phyloP scores from a whole-genome alignment of 2,797 vertebrate genomes.

The Coracias cyanogaster region DNA sequence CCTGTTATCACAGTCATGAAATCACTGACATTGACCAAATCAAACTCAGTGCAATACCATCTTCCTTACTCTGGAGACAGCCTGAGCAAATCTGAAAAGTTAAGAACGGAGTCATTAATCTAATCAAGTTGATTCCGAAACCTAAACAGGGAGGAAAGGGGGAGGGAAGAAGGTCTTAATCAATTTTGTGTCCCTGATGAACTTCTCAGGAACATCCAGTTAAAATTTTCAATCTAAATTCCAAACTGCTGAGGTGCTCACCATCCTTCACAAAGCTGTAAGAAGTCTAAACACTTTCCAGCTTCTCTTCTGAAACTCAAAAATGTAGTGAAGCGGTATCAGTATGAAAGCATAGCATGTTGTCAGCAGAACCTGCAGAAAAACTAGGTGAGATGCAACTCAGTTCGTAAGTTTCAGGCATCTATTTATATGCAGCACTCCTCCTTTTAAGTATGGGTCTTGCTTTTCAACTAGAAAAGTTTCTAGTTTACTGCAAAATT shows the following conservation, averaged over 20 bases:
- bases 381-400: neutral
- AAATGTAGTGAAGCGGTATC: neutral
- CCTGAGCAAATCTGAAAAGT: slow-evolving; percentile 29
- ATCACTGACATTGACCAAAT: neutral
- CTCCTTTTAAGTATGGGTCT: neutral
- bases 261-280: neutral
- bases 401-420: neutral
- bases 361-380: neutral
- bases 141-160: neutral
- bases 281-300: neutral
- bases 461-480: neutral
- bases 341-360: neutral
- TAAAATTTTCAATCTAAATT: slow-evolving; percentile 37
- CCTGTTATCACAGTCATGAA: neutral
- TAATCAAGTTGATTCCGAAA: slow-evolving; percentile 28
- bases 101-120: neutral
- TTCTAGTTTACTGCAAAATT: neutral
- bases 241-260: neutral
- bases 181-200: slow-evolving; percentile 19
- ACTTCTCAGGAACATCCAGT: neutral
- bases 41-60: neutral
- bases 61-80: slow-evolving; percentile 6
- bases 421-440: neutral
- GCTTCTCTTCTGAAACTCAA: neutral
- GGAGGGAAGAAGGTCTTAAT: neutral